A percentile compares a stretch with the other conserved stretches of the same genome.
These are phyloP conservation scores for Volucella zonaria DNA, from an alignment of 2,888 invertebrate species.

Conservation along the genomic window DNA sequence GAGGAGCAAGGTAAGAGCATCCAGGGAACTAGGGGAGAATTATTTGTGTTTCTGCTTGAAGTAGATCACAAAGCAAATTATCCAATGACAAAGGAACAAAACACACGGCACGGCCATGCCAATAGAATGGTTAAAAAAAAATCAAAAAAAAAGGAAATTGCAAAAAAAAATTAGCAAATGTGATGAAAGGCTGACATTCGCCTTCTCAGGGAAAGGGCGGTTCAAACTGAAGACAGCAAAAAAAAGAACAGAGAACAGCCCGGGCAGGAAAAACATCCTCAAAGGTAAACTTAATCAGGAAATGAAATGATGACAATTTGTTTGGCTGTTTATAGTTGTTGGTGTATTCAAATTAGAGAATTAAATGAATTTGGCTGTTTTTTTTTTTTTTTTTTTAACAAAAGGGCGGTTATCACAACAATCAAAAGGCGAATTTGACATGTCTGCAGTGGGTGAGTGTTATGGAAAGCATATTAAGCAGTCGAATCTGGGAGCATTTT, in stretches of 20 bases:
- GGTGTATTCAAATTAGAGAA: conserved; percentile 53
- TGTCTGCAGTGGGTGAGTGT: too few relatives aligned
- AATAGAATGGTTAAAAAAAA: neutral
- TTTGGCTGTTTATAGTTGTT: conserved; percentile 34
- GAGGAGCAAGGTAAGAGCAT: neutral
- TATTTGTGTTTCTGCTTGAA: conserved; percentile 74
- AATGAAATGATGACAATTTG: conserved; percentile 66
- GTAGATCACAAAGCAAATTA: conserved; percentile 73
- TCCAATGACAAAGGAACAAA: conserved; percentile 68
- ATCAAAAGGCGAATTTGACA: neutral
- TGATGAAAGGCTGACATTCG: conserved; percentile 36
- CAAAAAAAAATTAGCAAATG: conserved; percentile 57
- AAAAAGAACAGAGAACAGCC: neutral
- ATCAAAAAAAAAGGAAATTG: conserved; percentile 37
- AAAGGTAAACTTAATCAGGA: conserved; percentile 73
- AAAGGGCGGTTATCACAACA: neutral
- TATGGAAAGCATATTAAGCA: too few relatives aligned
- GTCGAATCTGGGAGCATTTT: too few relatives aligned
- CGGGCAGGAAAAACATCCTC: conserved; percentile 33
- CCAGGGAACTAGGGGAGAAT: conserved; percentile 44
- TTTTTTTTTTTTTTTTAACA: neutral
- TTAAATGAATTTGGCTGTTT: conserved; percentile 11
- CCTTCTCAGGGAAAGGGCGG: conserved; percentile 43
- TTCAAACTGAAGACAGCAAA: neutral
- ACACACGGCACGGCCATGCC: conserved; percentile 14